Conservation (phyloP, 1,140 invertebrate genomes). For the Mamestra configurata region DNA sequence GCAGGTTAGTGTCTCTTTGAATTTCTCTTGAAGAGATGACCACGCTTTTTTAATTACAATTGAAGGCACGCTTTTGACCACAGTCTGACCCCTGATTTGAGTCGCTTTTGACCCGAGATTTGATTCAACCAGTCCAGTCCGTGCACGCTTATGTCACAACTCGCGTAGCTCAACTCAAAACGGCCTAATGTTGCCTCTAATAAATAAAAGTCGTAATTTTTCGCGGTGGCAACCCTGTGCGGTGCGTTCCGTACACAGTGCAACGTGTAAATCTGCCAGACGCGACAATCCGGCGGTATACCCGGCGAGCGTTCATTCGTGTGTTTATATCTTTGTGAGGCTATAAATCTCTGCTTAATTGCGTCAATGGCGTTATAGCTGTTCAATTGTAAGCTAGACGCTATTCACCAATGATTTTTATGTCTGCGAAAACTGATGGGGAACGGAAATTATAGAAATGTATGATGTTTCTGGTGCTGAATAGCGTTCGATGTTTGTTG, state of each 20-base stretch:
- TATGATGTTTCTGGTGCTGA: too few species aligned
- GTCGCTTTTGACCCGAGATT: too few species aligned
- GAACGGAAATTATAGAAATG: not conserved
- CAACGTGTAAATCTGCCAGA: conserved; percentile 53
- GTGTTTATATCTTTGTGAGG: conserved; percentile 55
- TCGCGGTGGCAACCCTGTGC: conserved; percentile 23
- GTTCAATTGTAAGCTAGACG: conserved; percentile 32
- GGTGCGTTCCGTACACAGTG: conserved; percentile 22
- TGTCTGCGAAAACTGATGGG: not conserved
- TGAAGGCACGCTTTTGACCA: too few species aligned
- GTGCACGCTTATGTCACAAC: too few species aligned
- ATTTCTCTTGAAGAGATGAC: too few species aligned
- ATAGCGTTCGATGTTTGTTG: too few species aligned
- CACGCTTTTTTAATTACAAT: too few species aligned
- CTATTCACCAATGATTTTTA: conserved; percentile 12
- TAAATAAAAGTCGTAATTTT: conserved; percentile 15
- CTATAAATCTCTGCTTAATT: conserved; percentile 55
- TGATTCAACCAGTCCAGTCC: too few species aligned
- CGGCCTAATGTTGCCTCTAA: not conserved
- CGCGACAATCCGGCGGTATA: conserved; percentile 52
- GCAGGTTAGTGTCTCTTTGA: too few species aligned
- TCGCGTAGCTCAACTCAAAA: too few species aligned
- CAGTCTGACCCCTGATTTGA: too few species aligned
- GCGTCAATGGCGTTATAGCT: conserved; percentile 54
- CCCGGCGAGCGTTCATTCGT: conserved; percentile 47